Percentiles rank a stretch among this genome's conserved stretches.
phyloP scores from a whole-genome alignment of 2,797 vertebrate species.

The Peromyscus aztecus region DNA sequence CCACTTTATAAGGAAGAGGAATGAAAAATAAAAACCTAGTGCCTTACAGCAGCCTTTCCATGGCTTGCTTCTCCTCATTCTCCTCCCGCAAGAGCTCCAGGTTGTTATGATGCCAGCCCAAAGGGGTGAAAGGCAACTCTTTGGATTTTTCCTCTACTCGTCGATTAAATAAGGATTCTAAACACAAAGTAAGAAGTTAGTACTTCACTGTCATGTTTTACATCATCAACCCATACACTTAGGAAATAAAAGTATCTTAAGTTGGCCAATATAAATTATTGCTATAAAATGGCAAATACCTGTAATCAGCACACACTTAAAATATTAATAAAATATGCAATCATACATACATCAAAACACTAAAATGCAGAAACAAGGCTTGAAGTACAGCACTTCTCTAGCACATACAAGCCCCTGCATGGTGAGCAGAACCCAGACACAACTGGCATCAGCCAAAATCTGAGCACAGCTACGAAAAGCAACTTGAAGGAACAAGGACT shows the following conservation, averaged over 20 bases:
- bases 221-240: constrained; percentile 20
- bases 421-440: background rate
- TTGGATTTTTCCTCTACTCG: constrained; percentile 98
- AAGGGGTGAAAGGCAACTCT: constrained; percentile 96
- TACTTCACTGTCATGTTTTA: constrained; percentile 38
- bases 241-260: constrained; percentile 45
- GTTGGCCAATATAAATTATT: constrained; percentile 22
- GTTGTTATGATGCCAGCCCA: constrained; percentile 99
- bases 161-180: constrained; percentile 98
- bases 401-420: background rate
- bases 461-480: constrained; percentile 52
- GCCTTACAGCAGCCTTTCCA: constrained; percentile 98
- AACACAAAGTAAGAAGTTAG: constrained; percentile 60
- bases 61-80: constrained; percentile 98
- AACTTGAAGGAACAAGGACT: constrained; percentile 35
- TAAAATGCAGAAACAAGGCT: constrained; percentile 23
- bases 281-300: constrained; percentile 40
- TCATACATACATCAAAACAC: background rate
- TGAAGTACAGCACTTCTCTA: background rate
- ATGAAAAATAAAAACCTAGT: background rate
- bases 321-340: background rate
- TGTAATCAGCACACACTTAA: background rate
- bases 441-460: constrained; percentile 21
- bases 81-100: constrained; percentile 98
- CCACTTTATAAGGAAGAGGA: constrained; percentile 15